Evolutionary conservation across 2,797 vertebrate species (phyloP), one percentile per base, ranked within the genome.

Genomic region (Sylvilagus floridanus): DNA sequence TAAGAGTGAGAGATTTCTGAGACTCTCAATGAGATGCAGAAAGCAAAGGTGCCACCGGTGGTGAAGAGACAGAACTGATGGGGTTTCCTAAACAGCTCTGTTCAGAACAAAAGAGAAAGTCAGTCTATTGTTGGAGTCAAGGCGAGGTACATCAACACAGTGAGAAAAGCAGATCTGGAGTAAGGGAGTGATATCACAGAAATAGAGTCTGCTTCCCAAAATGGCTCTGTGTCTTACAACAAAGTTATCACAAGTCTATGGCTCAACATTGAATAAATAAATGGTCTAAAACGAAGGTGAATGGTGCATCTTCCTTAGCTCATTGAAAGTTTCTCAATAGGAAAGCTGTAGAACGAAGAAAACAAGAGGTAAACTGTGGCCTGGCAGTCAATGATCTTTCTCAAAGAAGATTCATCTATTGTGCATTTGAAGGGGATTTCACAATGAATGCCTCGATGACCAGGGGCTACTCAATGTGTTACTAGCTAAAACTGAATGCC

Each of bases 281-380:
- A 72, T 26, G 24, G 22, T 30, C n/a, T 7, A 30, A 28, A 87
- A 91, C 42, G 24, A 87, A 91, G 30, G n/a, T 26, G 35, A 69
- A 37, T 37, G 63, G 22, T 42, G 17, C 19, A 50, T 83, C 77
- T 63, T 86, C 90, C 85, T 93, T 24, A 89, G 73, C 60, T 62
- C 85, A 75, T 1, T 57, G 88, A 66, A 91, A 90, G 35, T 16
- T 71, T 95, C 71, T 92, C 77, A 90, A 13, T 22, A 84, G 68
- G 71, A 69, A 92, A 90, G 69, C 19, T 37, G 5, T 30, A 93
- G 86, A 79, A 90, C 68, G 54, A 96, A 84, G 57, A 92, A 63
- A 76, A 90, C 57, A 81, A 81, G 75, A 79, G 77, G 83, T 54
- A 11, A 79, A 92, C 32, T 47, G 37, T 77, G 60, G 13, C 52